Conservation (phyloP, 2,888 invertebrate species). For the Rhagophthalmus giganteus region DNA sequence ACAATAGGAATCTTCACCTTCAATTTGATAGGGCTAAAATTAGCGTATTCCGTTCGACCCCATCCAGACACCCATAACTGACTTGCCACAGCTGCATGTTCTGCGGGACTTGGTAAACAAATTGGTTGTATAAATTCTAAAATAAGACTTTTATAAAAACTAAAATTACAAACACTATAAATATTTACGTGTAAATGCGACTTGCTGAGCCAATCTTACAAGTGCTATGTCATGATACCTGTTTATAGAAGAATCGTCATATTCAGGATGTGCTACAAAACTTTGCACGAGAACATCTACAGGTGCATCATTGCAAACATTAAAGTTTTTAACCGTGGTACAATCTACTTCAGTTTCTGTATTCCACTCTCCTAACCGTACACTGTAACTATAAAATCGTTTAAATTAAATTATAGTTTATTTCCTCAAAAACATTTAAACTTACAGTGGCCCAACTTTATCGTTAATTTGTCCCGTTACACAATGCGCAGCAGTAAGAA, state of each 20-base stretch:
- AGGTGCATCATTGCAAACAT: constrained; percentile 41
- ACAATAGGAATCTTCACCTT: constrained; percentile 57
- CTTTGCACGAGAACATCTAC: constrained; percentile 44
- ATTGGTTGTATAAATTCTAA: constrained; percentile 30
- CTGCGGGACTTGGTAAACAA: constrained; percentile 26
- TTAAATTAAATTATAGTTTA: constrained; percentile 1
- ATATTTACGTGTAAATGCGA: constrained; percentile 53
- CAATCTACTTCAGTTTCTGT: constrained; percentile 54
- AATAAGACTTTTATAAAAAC: constrained; percentile 4
- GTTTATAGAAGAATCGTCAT: constrained; percentile 33
- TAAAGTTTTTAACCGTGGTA: constrained; percentile 35
- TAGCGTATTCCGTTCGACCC: constrained; percentile 44
- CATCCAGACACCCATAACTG: constrained; percentile 52
- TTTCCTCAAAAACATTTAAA: constrained; percentile 20
- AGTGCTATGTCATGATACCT: constrained; percentile 53
- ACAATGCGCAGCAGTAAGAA: constrained; percentile 62
- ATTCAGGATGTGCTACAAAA: constrained; percentile 39
- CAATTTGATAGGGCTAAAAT: constrained; percentile 33
- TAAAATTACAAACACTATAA: background rate
- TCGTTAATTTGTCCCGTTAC: constrained; percentile 52
- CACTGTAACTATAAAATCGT: constrained; percentile 39
- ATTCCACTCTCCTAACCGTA: constrained; percentile 58
- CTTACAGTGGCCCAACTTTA: constrained; percentile 55
- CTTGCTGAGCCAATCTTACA: constrained; percentile 56
- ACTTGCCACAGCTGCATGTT: constrained; percentile 36